Evolutionary conservation across 1,140 invertebrate species (phyloP), one percentile per base, ranked within the genome.

Genomic region (Meteorus sp.): DNA sequence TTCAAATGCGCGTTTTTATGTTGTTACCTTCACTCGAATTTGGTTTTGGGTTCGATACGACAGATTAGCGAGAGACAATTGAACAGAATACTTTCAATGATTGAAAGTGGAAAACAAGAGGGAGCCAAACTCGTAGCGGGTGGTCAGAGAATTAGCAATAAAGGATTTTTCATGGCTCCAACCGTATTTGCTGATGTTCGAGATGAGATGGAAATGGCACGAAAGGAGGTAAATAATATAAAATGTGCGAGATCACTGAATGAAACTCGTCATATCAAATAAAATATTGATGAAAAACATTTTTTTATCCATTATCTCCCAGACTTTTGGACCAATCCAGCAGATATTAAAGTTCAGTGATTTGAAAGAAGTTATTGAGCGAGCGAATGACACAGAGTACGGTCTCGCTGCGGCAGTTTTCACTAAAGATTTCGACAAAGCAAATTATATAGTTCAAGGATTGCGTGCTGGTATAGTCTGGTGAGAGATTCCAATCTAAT

Each of bases 301-400:
- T n/a, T n/a, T n/a, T n/a, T n/a, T n/a, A n/a, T n/a, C n/a, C n/a
- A n/a, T n/a, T n/a, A n/a, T 59, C 65, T 74, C 78, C 44, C 71
- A 94, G 92, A 99, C 99, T 69, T 99, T 99, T 81, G 96, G 97
- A 1, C 96, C 97, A 4, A 96, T 99, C 20, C 94, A 97, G 83
- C 92, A 95, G 75, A 88, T 99, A 44, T 79, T 98, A n/a, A 93
- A 91, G 72, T 99, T 98, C 80, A 92, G 92, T 58, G 80, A 86
- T 8, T 75, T 95, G 29, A 91, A 97, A 61, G 95, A 99, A 75
- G 86, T 97, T 3, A 88, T 98, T 39, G 85, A 91, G 65, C 84
- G 95, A 56, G 93, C 95, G 13, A 98, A 99, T 77, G 85, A 88
- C 59, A 90, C 92, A 0, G 85, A 90, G 51, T 99, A 98, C 76